Conservation (phyloP, 2,113 vertebrate species). For the Haemorhous mexicanus region DNA sequence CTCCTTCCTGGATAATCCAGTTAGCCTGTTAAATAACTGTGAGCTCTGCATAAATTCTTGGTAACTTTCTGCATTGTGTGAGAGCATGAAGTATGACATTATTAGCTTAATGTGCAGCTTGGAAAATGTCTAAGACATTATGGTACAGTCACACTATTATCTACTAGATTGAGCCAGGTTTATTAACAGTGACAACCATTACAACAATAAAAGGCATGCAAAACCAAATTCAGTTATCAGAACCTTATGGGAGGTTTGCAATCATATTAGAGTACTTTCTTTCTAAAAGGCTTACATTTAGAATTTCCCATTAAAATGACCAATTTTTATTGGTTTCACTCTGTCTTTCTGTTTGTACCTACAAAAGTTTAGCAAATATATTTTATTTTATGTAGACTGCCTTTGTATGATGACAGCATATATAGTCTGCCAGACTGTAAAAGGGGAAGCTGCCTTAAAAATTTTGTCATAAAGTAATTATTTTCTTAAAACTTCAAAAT, state of each 20-base stretch:
- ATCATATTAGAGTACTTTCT: not conserved
- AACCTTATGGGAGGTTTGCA: not conserved
- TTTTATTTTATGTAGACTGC: not conserved
- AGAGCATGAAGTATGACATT: not conserved
- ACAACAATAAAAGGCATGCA: not conserved
- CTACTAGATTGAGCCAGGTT: not conserved
- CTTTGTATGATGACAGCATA: not conserved
- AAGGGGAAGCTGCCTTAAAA: not conserved
- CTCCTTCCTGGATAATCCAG: not conserved
- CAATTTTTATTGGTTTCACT: not conserved
- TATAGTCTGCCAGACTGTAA: not conserved
- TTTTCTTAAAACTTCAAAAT: not conserved
- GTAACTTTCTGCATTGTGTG: not conserved
- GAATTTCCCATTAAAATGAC: not conserved
- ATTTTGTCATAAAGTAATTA: not conserved
- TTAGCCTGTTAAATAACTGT: constrained; percentile 40
- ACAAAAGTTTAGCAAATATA: not conserved
- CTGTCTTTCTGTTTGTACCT: not conserved
- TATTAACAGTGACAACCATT: constrained; percentile 35
- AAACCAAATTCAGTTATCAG: constrained; percentile 15
- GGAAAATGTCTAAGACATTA: not conserved
- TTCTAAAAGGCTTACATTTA: not conserved
- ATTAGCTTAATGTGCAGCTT: not conserved
- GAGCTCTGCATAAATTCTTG: not conserved
- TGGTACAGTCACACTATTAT: constrained; percentile 2